Percentiles rank a stretch among this genome's conserved stretches.
Conservation (phyloP, 2,797 vertebrate species). For the Hydrocynus forskahlii region DNA sequence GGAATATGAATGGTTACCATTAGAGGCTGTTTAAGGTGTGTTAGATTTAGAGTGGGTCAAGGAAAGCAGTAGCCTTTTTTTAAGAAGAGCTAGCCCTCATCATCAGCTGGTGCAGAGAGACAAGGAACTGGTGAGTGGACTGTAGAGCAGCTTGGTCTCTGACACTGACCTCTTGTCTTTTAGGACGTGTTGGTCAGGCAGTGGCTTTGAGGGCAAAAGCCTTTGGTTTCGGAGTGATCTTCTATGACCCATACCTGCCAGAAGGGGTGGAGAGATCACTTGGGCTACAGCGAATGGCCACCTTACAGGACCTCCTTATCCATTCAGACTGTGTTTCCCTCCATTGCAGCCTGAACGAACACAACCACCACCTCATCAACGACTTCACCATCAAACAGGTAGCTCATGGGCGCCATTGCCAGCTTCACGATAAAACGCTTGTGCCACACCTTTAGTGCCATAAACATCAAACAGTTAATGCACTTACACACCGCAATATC, state of each 20-base stretch:
- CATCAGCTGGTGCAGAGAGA: not conserved
- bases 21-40: too few species aligned
- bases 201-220: constrained; percentile 83
- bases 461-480: not conserved
- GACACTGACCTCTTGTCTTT: constrained; percentile 11
- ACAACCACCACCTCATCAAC: constrained; percentile 88
- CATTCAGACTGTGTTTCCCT: constrained; percentile 85
- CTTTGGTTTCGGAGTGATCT: constrained; percentile 83
- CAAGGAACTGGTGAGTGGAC: not conserved
- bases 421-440: too few species aligned
- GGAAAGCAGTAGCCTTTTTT: too few species aligned
- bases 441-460: not conserved
- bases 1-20: too few species aligned
- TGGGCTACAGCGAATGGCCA: constrained; percentile 82
- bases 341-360: constrained; percentile 85
- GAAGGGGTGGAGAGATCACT: constrained; percentile 84
- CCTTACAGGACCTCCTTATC: constrained; percentile 84
- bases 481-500: too few species aligned
- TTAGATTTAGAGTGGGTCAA: too few species aligned
- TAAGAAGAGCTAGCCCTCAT: too few species aligned
- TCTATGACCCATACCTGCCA: constrained; percentile 83
- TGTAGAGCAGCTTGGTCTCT: not conserved
- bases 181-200: constrained; percentile 84
- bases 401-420: not conserved
- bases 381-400: constrained; percentile 88